phyloP scores from a whole-genome alignment of 2,797 vertebrate species.

The Neosilurus mollespiculum region DNA sequence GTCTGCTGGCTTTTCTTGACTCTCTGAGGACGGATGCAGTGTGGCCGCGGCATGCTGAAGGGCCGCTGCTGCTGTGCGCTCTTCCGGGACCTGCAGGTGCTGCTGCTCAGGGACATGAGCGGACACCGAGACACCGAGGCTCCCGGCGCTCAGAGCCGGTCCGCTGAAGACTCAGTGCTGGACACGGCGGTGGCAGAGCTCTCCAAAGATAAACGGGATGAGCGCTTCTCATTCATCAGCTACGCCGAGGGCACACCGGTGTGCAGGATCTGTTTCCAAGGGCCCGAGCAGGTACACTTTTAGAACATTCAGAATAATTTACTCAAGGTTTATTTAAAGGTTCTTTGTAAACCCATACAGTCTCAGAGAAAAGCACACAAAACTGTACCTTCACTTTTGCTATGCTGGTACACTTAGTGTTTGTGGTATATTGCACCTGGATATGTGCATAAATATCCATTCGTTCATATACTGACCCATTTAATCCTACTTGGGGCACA shows the following conservation, averaged over 20 bases:
- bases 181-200: constrained; percentile 77
- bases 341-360: neutral
- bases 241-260: constrained; percentile 93
- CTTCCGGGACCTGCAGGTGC: constrained; percentile 96
- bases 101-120: constrained; percentile 91
- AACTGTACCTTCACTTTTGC: neutral
- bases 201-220: constrained; percentile 89
- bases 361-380: neutral
- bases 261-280: constrained; percentile 99
- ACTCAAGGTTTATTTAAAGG: neutral
- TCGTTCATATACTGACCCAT: too few species aligned
- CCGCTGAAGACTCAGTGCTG: constrained; percentile 64
- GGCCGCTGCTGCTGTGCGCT: constrained; percentile 91
- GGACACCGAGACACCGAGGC: constrained; percentile 65
- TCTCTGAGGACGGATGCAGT: constrained; percentile 74
- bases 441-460: neutral
- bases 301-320: neutral
- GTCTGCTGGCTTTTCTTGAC: neutral
- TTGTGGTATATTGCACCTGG: neutral
- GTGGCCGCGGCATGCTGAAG: constrained; percentile 92
- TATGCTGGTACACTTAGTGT: neutral
- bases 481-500: too few species aligned
- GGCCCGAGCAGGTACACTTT: constrained; percentile 88
- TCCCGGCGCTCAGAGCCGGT: constrained; percentile 67
- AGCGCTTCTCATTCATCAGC: constrained; percentile 91